A percentile compares a stretch with the other conserved stretches of the same genome.
Evolutionary conservation across 1,140 invertebrate species (phyloP).

Genomic region (Ooceraea biroi): DNA sequence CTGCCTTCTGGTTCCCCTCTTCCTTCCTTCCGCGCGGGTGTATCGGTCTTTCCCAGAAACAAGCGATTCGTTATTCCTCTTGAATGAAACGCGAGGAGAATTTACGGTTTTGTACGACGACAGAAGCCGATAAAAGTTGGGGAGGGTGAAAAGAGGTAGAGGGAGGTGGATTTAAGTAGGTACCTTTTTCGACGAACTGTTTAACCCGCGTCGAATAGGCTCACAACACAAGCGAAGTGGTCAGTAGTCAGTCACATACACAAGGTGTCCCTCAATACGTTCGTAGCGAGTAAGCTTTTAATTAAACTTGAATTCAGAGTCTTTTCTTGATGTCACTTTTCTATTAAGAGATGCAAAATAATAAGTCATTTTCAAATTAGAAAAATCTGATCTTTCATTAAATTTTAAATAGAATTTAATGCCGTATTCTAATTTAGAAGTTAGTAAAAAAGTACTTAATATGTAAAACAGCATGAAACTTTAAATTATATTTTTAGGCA

Average conservation of each 20-base stretch:
- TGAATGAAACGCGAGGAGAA: constrained; percentile 65
- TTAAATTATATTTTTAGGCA: not conserved
- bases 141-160: not conserved
- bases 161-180: constrained; percentile 32
- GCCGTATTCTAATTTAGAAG: not conserved
- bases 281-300: not conserved
- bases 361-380: not conserved
- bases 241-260: not conserved
- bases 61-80: constrained; percentile 70
- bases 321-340: not conserved
- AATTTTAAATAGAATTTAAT: not conserved
- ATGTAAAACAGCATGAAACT: not conserved
- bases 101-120: constrained; percentile 70
- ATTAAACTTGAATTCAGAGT: not conserved
- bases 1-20: too few species aligned
- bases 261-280: constrained; percentile 12
- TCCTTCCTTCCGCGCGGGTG: not conserved
- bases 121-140: constrained; percentile 61
- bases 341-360: not conserved
- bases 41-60: constrained; percentile 49
- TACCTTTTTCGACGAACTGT: constrained; percentile 67
- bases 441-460: not conserved
- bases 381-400: not conserved
- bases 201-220: constrained; percentile 49
- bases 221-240: not conserved